A percentile compares a stretch with the other conserved stretches of the same genome.
phyloP scores from a whole-genome alignment of 2,888 invertebrate genomes.

The Dasysyrphus tricinctus region DNA sequence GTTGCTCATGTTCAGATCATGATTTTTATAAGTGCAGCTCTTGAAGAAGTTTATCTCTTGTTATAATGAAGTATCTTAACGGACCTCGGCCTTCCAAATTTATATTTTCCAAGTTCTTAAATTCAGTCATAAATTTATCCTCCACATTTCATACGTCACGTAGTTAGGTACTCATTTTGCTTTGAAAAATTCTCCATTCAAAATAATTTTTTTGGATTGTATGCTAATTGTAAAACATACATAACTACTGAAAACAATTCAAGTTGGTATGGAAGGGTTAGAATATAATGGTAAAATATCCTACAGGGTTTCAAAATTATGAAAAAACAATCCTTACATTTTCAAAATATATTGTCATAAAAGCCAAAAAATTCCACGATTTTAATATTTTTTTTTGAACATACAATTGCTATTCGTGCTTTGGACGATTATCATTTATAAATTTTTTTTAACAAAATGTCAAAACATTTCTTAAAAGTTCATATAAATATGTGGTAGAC shows the following conservation, averaged over 20 bases:
- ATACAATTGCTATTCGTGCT: conserved; percentile 41
- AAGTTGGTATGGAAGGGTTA: not conserved
- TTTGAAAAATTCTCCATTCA: too few species aligned
- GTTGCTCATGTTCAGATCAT: too few species aligned
- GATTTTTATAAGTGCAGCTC: too few species aligned
- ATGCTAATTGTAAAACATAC: too few species aligned
- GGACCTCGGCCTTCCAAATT: too few species aligned
- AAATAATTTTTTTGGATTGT: too few species aligned
- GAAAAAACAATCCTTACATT: not conserved
- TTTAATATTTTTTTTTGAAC: not conserved
- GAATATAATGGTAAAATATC: not conserved
- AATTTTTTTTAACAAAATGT: conserved; percentile 8
- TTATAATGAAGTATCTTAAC: too few species aligned
- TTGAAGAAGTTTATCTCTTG: too few species aligned
- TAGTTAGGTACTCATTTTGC: too few species aligned
- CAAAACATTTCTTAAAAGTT: conserved; percentile 19
- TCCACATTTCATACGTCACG: too few species aligned
- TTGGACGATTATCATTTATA: conserved; percentile 53
- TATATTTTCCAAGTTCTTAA: too few species aligned
- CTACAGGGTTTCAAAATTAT: not conserved
- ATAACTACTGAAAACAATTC: not conserved
- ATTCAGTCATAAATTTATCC: too few species aligned
- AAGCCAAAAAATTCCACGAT: not conserved
- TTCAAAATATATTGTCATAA: conserved; percentile 1
- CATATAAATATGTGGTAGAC: conserved; percentile 6